These are phyloP conservation scores for Heliconius congener DNA, from an alignment of 1,140 invertebrate species.

Conservation along the genomic window DNA sequence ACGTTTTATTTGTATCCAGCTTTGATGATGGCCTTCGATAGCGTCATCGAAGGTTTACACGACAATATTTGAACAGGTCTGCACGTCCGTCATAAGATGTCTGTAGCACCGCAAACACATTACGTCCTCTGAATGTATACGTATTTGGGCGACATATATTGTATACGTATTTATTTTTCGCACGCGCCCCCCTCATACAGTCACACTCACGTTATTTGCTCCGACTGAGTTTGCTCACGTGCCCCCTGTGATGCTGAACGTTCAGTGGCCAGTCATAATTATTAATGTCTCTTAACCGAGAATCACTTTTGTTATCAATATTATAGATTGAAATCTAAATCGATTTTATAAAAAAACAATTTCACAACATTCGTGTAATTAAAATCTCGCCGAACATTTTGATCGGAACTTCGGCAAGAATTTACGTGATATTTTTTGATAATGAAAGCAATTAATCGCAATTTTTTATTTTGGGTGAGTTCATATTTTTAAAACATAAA, in stretches of 20 bases:
- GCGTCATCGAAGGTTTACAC: slow-evolving; percentile 32
- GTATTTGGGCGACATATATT: slow-evolving; percentile 64
- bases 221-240: slow-evolving; percentile 53
- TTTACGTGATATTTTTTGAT: slow-evolving; percentile 54
- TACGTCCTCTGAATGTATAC: slow-evolving; percentile 56
- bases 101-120: slow-evolving; percentile 65
- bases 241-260: slow-evolving; percentile 45
- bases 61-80: slow-evolving; percentile 43
- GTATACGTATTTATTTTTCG: slow-evolving; percentile 70
- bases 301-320: no score
- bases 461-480: neutral
- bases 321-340: slow-evolving; percentile 45
- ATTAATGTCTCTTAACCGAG: slow-evolving; percentile 62
- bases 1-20: slow-evolving; percentile 2
- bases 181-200: slow-evolving; percentile 35
- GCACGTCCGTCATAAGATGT: slow-evolving; percentile 49
- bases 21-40: slow-evolving; percentile 25
- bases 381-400: slow-evolving; percentile 65
- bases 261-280: slow-evolving; percentile 63
- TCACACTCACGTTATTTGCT: slow-evolving; percentile 65
- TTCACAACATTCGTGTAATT: slow-evolving; percentile 76
- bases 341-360: slow-evolving; percentile 59
- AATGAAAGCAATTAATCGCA: slow-evolving; percentile 49
- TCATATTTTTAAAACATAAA: neutral
- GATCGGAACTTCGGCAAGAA: slow-evolving; percentile 50